A percentile compares a stretch with the other conserved stretches of the same genome.
Conservation (phyloP, 1,140 invertebrate genomes). For the Antheraea mylitta region DNA sequence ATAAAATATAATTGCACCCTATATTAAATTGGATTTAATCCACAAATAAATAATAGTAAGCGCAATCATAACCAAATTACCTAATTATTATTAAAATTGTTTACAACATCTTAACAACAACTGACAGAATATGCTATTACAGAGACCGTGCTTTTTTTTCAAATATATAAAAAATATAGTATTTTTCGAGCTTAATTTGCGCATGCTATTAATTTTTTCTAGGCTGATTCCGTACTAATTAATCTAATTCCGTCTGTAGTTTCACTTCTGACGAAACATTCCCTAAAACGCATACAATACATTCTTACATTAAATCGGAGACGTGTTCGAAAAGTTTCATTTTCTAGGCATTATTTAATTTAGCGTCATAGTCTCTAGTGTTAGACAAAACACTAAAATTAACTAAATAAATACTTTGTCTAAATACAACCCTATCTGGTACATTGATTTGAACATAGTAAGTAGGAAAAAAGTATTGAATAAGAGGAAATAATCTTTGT, state of each 20-base stretch:
- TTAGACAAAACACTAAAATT: constrained; percentile 36
- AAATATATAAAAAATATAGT: neutral
- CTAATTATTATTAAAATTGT: constrained; percentile 4
- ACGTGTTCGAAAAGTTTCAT: neutral
- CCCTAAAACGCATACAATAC: neutral
- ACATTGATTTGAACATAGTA: constrained; percentile 21
- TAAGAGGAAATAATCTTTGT: neutral
- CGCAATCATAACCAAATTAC: constrained; percentile 3
- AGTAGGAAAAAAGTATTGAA: neutral
- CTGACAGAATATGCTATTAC: neutral
- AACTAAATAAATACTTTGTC: constrained; percentile 62
- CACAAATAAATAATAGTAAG: constrained; percentile 1
- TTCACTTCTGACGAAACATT: constrained; percentile 12
- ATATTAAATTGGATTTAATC: neutral
- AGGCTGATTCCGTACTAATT: neutral
- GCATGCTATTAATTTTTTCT: neutral
- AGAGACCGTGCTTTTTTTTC: neutral
- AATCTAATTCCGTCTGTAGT: constrained; percentile 12
- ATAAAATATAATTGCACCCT: neutral
- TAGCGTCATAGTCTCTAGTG: constrained; percentile 14
- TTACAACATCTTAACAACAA: neutral
- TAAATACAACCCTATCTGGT: constrained; percentile 56
- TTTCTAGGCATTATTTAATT: neutral
- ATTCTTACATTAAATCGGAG: neutral
- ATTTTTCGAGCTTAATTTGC: neutral